Conservation (phyloP, 2,888 invertebrate species). For the Salticus scenicus region DNA sequence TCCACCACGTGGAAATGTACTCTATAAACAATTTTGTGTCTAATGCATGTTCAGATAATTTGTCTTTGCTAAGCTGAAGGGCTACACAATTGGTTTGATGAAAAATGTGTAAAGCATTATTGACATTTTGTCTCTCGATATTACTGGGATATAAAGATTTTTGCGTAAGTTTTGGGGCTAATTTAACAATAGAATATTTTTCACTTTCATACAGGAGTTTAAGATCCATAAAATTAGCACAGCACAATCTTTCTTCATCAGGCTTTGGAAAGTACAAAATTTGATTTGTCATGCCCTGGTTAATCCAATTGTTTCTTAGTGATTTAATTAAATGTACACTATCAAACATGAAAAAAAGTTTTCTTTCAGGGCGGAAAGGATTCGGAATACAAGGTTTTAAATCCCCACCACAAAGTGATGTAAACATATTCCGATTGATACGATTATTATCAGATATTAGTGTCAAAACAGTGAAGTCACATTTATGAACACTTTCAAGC, state of each 20-base stretch:
- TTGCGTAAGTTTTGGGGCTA: background rate
- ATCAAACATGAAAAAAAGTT: background rate
- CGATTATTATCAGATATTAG: conserved; percentile 28
- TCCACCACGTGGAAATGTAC: background rate
- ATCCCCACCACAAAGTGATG: background rate
- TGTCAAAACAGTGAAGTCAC: background rate
- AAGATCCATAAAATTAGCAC: background rate
- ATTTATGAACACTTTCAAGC: background rate
- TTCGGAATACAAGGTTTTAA: background rate
- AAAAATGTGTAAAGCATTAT: background rate
- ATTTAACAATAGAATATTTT: conserved; percentile 13
- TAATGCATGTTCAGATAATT: background rate
- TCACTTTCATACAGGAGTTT: background rate
- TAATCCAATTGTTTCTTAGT: conserved; percentile 32
- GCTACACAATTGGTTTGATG: background rate
- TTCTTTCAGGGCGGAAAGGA: background rate
- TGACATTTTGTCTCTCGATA: conserved; percentile 14
- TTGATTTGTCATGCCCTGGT: background rate
- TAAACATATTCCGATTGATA: conserved; percentile 34
- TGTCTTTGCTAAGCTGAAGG: background rate
- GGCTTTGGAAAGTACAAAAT: background rate
- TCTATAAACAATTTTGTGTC: background rate
- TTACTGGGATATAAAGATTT: background rate
- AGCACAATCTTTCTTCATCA: background rate
- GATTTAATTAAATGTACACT: conserved; percentile 11